These are phyloP conservation scores for Equus quagga DNA, from an alignment of 2,113 vertebrate genomes.

Conservation along the genomic window DNA sequence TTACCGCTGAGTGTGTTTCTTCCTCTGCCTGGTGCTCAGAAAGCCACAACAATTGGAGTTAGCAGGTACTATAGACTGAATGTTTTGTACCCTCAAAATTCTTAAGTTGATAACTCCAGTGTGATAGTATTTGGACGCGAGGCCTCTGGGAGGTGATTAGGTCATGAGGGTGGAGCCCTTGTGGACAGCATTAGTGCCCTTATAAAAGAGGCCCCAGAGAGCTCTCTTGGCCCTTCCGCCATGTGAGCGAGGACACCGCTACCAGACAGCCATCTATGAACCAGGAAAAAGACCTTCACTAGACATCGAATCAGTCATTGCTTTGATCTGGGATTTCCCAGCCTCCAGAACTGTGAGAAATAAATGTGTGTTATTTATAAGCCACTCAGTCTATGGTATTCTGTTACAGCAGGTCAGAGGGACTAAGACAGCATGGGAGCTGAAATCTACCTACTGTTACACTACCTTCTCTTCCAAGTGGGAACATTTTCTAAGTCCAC, in stretches of 20 bases:
- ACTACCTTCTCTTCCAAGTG: background rate
- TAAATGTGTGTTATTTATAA: background rate
- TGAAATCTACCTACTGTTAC: background rate
- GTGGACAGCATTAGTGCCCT: background rate
- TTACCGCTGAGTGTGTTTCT: background rate
- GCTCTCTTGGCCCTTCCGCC: background rate
- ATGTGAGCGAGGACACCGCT: background rate
- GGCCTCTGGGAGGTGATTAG: background rate
- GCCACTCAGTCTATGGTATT: background rate
- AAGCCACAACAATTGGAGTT: background rate
- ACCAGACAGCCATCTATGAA: background rate
- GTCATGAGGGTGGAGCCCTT: background rate
- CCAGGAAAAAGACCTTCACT: background rate
- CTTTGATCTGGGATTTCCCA: background rate
- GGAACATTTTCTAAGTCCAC: background rate
- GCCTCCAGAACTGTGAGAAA: background rate
- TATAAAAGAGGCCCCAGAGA: too few relatives aligned
- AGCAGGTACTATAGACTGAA: background rate
- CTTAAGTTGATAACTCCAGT: background rate
- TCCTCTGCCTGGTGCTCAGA: background rate
- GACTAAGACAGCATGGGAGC: background rate
- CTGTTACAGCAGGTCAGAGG: background rate
- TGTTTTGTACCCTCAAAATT: background rate
- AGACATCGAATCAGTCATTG: background rate
- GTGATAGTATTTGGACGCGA: background rate